Evolutionary conservation across 2,113 vertebrate genomes (phyloP), one percentile per base, ranked within the genome.

Genomic region (Onychostoma macrolepis): DNA sequence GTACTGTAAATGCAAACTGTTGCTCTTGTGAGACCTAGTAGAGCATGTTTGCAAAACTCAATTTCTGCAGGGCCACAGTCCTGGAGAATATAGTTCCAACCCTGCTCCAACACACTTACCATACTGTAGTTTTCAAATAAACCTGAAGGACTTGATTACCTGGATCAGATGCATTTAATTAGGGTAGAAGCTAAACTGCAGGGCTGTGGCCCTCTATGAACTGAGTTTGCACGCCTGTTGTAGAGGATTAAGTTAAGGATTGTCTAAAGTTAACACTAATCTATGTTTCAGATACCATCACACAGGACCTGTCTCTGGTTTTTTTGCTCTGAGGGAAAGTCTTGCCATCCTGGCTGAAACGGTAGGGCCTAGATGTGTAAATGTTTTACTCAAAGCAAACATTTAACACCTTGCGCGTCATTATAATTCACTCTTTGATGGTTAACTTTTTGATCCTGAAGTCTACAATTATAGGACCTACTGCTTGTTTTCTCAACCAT

Each of bases 271-370:
- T 28, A n/a, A 58, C 11, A 53, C 11, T 50, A 36, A 21, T 87
- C 45, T 90, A 58, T 50, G 74, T 90, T 93, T 84, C 93, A 99
- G 98, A 85, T 97, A 99, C 84, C 98, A 99, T 75, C 98, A 99
- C 88, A 99, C 98, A 0, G 95, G 92, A 0, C 97, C 98, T 0
- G 92, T 98, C 63, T 94, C 94, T 82, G 93, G 94, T 86, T 94
- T 99, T 91, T 98, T 96, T 69, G 88, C 94, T 84, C 91, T 99
- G 87, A 93, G 98, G 88, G 98, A 99, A 91, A 95, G 96, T 90
- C 92, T 99, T 91, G 96, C 97, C 6, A 91, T 97, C 85, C 87
- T 99, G 6, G 95, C 87, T 0, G 98, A 99, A 77, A 91, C 69
- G 96, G 98, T 99, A 91, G 95, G 92, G n/a, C 26, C 7, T 30